phyloP scores from a whole-genome alignment of 2,113 vertebrate species.

The Candoia aspera region DNA sequence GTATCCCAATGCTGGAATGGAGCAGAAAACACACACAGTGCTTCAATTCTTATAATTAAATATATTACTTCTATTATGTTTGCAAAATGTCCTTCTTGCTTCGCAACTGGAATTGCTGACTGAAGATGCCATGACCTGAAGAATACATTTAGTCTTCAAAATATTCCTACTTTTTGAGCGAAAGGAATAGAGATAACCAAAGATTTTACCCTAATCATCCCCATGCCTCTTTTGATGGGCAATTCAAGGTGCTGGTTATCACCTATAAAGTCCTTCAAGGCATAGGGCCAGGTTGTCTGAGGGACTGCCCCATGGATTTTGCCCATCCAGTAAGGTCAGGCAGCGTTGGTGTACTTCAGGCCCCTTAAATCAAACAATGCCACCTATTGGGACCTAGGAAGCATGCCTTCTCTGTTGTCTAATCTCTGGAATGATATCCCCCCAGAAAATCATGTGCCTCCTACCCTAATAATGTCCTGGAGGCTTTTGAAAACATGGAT shows the following conservation, averaged over 20 bases:
- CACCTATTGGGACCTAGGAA: neutral
- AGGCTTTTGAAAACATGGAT: neutral
- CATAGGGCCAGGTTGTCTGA: neutral
- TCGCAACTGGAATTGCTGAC: neutral
- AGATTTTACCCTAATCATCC: neutral
- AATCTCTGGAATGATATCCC: neutral
- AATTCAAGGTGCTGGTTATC: neutral
- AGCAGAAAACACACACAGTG: neutral
- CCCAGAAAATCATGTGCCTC: neutral
- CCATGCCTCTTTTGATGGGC: neutral
- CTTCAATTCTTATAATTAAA: neutral
- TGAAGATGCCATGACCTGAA: neutral
- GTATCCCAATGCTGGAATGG: neutral
- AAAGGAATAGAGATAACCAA: neutral
- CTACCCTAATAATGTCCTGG: neutral
- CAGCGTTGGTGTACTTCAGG: neutral
- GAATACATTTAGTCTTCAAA: neutral
- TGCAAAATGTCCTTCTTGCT: neutral
- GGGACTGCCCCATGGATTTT: neutral
- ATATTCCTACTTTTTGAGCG: neutral
- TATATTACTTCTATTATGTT: constrained; percentile 5
- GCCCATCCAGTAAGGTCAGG: neutral
- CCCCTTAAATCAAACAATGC: neutral
- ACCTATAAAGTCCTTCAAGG: neutral
- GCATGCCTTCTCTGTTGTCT: neutral